phyloP scores from a whole-genome alignment of 1,140 invertebrate species.

The Caligus rogercresseyi region DNA sequence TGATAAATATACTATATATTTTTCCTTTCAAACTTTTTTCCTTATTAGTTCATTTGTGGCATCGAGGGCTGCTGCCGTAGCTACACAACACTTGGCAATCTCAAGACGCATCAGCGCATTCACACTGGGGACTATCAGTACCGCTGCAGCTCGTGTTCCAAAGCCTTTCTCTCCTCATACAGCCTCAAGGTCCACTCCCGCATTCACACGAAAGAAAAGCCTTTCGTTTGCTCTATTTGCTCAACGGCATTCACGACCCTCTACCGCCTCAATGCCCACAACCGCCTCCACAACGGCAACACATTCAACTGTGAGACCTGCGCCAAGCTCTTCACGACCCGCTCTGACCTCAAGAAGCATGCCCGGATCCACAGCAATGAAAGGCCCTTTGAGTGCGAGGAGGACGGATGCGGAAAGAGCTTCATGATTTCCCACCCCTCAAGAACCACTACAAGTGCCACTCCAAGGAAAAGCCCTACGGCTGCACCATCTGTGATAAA shows the following conservation, averaged over 20 bases:
- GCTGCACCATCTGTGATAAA: conserved; percentile 4
- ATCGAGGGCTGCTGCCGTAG: conserved; percentile 70
- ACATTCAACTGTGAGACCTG: conserved; percentile 70
- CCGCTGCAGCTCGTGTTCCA: conserved; percentile 63
- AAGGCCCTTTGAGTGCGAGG: conserved; percentile 46
- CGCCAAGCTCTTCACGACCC: conserved; percentile 81
- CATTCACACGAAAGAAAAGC: conserved; percentile 82
- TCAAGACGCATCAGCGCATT: conserved; percentile 85
- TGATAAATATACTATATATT: too few relatives aligned
- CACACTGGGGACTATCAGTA: conserved; percentile 89
- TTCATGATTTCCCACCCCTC: conserved; percentile 79
- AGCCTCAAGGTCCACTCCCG: conserved; percentile 83
- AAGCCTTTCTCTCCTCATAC: conserved; percentile 84
- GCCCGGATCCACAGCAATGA: conserved; percentile 84
- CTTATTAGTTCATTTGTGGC: conserved; percentile 53
- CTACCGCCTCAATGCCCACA: conserved; percentile 76
- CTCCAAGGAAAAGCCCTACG: conserved; percentile 5
- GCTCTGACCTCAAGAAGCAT: conserved; percentile 85
- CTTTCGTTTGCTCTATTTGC: conserved; percentile 42
- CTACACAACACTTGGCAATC: conserved; percentile 82
- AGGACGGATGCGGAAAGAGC: conserved; percentile 69
- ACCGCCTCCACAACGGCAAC: conserved; percentile 76
- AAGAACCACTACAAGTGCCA: conserved; percentile 46
- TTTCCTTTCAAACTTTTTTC: too few relatives aligned
- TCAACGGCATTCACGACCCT: conserved; percentile 84